phyloP scores from a whole-genome alignment of 2,113 vertebrate genomes.

The Actenoides lindsayi region DNA sequence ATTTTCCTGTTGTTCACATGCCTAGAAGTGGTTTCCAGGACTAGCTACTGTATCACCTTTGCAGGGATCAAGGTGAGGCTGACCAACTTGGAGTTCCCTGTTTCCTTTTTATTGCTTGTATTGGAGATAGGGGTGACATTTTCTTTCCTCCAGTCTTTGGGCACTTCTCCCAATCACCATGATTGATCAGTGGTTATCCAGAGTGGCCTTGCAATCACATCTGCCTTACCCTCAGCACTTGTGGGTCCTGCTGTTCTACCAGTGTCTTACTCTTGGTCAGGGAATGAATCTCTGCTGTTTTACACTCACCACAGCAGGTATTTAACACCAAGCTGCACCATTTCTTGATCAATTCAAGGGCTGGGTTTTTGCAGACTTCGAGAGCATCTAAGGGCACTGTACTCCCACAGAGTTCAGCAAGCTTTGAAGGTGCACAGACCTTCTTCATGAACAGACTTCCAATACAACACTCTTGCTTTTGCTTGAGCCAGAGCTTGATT shows the following conservation, averaged over 20 bases:
- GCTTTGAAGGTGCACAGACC: neutral
- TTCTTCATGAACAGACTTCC: neutral
- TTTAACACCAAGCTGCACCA: neutral
- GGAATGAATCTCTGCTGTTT: neutral
- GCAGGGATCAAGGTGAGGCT: too few relatives aligned
- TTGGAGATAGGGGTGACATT: too few relatives aligned
- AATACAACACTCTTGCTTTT: neutral
- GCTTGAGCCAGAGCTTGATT: neutral
- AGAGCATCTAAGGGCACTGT: neutral
- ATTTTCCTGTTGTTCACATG: too few relatives aligned
- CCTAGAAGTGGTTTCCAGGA: too few relatives aligned
- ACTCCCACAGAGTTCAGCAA: neutral
- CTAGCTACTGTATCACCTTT: too few relatives aligned
- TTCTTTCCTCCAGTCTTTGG: too few relatives aligned
- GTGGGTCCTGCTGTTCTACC: neutral
- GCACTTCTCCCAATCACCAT: too few relatives aligned
- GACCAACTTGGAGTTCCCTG: too few relatives aligned
- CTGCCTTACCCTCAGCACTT: neutral
- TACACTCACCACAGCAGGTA: neutral
- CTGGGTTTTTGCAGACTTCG: neutral
- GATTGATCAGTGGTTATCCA: neutral
- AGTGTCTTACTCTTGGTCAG: neutral
- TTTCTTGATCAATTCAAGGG: neutral
- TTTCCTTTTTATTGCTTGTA: too few relatives aligned
- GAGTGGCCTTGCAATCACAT: neutral